Evolutionary conservation across 2,113 vertebrate genomes (phyloP).

Genomic region (Clarias magur): DNA sequence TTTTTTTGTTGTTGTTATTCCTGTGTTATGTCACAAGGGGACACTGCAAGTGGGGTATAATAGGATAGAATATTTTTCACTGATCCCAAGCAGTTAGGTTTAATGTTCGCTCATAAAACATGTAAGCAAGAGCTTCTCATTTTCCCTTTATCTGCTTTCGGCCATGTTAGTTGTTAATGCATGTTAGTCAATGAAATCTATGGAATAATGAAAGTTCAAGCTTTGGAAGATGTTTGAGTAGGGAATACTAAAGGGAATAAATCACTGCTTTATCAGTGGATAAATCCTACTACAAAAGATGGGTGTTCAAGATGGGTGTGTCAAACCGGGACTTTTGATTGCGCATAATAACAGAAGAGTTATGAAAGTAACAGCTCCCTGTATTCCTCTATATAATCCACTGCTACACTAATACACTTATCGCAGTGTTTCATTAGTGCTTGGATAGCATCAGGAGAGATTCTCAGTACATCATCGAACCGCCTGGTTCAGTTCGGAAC

Average conservation of each 20-base stretch:
- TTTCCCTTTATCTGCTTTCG: not conserved
- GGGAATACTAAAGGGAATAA: not conserved
- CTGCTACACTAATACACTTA: no score
- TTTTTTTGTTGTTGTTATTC: not conserved
- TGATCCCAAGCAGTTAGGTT: not conserved
- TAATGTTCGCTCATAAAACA: not conserved
- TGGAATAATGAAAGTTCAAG: not conserved
- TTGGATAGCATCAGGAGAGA: no score
- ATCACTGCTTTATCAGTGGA: not conserved
- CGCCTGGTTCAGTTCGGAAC: no score
- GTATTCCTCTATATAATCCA: no score
- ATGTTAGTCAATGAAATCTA: no score
- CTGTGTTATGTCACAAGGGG: not conserved
- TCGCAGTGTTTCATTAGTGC: no score
- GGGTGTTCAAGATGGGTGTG: no score
- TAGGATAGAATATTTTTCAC: not conserved
- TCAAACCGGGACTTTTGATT: no score
- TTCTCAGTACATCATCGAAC: no score
- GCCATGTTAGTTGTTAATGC: not conserved
- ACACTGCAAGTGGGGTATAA: constrained; percentile 1
- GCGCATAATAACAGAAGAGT: no score
- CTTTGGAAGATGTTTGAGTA: not conserved
- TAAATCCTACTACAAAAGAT: not conserved
- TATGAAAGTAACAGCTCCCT: no score
- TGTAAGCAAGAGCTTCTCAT: not conserved